phyloP scores from a whole-genome alignment of 2,797 vertebrate species.

The Platalea minor region DNA sequence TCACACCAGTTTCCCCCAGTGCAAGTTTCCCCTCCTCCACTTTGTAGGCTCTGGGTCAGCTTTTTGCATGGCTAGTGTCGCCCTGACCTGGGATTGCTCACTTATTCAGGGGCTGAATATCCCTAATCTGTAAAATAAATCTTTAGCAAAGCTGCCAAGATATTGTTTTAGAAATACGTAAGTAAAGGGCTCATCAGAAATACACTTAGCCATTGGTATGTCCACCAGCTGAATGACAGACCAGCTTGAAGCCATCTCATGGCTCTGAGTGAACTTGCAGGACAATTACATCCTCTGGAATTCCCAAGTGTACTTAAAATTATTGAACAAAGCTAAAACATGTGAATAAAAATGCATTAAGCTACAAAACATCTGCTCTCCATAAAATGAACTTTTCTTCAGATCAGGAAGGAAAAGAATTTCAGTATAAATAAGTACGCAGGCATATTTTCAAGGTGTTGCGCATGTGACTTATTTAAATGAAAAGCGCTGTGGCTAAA shows the following conservation, averaged over 20 bases:
- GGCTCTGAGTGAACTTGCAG: conserved; percentile 32
- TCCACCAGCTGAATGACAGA: conserved; percentile 39
- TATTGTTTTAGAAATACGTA: not conserved
- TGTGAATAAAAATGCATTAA: conserved; percentile 58
- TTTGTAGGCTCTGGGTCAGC: not conserved
- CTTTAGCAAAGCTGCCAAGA: not conserved
- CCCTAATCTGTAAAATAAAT: conserved; percentile 9
- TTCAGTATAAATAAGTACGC: conserved; percentile 41
- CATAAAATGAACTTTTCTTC: conserved; percentile 61
- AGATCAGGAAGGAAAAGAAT: conserved; percentile 53
- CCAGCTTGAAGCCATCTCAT: conserved; percentile 15
- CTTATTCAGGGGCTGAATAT: not conserved
- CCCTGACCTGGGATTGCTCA: not conserved
- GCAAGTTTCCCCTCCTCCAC: not conserved
- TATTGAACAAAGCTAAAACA: conserved; percentile 63
- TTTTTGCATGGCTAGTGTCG: not conserved
- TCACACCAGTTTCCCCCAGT: not conserved
- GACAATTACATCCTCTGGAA: conserved; percentile 54
- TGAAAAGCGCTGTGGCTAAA: conserved; percentile 34
- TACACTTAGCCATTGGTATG: not conserved
- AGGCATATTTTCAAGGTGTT: conserved; percentile 62
- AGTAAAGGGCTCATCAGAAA: not conserved
- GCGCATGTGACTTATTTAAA: conserved; percentile 34
- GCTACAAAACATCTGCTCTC: conserved; percentile 59
- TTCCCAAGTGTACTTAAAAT: conserved; percentile 40